Evolutionary conservation across 2,888 invertebrate species (phyloP).

Genomic region (Hipparchia sbordonii): DNA sequence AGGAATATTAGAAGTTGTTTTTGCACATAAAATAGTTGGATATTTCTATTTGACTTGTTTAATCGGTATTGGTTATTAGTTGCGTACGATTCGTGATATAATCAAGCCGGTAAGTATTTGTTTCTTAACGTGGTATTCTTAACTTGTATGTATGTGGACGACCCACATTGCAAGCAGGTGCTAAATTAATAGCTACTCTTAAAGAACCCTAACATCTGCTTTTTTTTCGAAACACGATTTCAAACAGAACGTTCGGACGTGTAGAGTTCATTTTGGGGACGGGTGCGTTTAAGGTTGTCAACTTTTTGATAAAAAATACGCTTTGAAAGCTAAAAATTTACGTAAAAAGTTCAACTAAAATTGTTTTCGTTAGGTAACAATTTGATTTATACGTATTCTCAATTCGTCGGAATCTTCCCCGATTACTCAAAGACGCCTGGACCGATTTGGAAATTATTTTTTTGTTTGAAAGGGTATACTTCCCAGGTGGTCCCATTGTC

Average conservation of each 20-base stretch:
- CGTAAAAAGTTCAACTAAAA: background rate
- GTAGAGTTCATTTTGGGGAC: constrained; percentile 54
- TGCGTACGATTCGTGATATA: constrained; percentile 75
- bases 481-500: too few relatives aligned
- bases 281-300: constrained; percentile 26
- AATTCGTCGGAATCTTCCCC: too few relatives aligned
- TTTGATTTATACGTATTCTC: too few relatives aligned
- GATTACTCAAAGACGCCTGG: too few relatives aligned
- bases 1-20: too few relatives aligned
- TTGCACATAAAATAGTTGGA: background rate
- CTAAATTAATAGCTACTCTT: constrained; percentile 66
- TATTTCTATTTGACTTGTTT: background rate
- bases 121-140: constrained; percentile 41
- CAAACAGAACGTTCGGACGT: constrained; percentile 62
- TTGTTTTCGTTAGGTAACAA: too few relatives aligned
- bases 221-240: constrained; percentile 72
- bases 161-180: constrained; percentile 65
- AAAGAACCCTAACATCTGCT: constrained; percentile 72
- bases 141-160: constrained; percentile 39
- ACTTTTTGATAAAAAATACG: background rate
- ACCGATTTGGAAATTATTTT: too few relatives aligned
- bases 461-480: too few relatives aligned
- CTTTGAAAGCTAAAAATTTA: background rate
- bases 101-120: constrained; percentile 51
- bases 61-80: constrained; percentile 46